Evolutionary conservation across 2,113 vertebrate species (phyloP), one percentile per base, ranked within the genome.

Genomic region (Eclectus roratus): DNA sequence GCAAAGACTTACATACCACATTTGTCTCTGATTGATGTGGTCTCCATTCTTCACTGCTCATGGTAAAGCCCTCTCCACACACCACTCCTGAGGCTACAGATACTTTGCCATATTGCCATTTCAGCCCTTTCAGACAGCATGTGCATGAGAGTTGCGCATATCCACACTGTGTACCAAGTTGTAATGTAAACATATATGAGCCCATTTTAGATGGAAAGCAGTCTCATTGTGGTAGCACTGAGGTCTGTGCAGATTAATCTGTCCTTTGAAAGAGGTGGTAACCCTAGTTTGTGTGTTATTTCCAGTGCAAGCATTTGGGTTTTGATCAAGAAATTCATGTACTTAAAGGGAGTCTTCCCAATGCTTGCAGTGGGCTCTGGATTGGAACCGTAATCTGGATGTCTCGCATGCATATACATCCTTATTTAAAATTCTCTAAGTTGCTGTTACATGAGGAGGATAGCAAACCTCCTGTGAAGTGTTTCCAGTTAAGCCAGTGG

Each of bases 361-460:
- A 83, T 71, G 93, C 76, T 82, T 94, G 90, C 85, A 95, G 52
- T 92, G 80, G 88, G 82, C 56, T 94, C 90, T 92, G 92, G 77
- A 95, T 74, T 89, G 73, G 77, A 97, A 96, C 69, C 53, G 39
- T 94, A 91, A 91, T 84, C 80, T 2, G 11, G 77, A 79, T 56
- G 80, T 85, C 72, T 94, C 49, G 49, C 88, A 84, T 89, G 77
- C 90, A 69, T 90, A 79, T 79, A 81, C 5, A 20, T 88, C 80
- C 83, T 66, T 94, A 89, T 93, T 97, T 88, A 93, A 96, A 89
- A 87, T 49, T 76, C 93, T 89, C 49, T 84, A 93, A 94, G 93
- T 89, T 95, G 65, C 65, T 93, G 65, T 92, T 92, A 91, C 56
- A 81, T 97, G 95, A 94, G 61, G 80, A 96, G 83, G 80, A 97